phyloP scores from a whole-genome alignment of 1,140 invertebrate species.

The Aphidius gifuensis region DNA sequence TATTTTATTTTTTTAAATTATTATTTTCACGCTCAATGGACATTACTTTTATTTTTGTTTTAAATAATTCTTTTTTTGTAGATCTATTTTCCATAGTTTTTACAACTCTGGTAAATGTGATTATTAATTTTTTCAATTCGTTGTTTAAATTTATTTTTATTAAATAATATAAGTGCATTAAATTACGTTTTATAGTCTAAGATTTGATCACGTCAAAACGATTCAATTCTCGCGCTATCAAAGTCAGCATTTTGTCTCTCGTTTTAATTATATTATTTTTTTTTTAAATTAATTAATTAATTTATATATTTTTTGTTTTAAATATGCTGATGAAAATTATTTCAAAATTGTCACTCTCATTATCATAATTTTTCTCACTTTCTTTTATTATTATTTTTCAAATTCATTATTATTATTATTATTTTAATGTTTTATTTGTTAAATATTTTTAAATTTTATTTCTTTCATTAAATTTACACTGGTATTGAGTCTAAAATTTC shows the following conservation, averaged over 20 bases:
- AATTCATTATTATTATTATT: constrained; percentile 6
- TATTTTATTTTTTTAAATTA: constrained; percentile 33
- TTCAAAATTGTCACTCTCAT: constrained; percentile 1
- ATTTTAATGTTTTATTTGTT: neutral
- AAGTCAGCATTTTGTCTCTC: too few relatives aligned
- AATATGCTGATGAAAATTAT: neutral
- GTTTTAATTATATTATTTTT: constrained; percentile 2
- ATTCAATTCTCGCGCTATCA: constrained; percentile 29
- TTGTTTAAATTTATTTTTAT: constrained; percentile 31
- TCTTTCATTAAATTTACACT: constrained; percentile 2
- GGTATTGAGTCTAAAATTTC: constrained; percentile 1
- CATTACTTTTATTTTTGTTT: constrained; percentile 20
- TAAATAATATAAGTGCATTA: constrained; percentile 44
- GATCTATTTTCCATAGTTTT: constrained; percentile 30
- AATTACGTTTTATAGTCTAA: constrained; percentile 46
- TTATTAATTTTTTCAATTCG: constrained; percentile 24
- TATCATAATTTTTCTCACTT: constrained; percentile 25
- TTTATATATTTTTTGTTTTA: neutral
- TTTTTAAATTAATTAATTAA: neutral
- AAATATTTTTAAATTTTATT: too few relatives aligned
- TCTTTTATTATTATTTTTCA: constrained; percentile 14
- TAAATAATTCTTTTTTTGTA: constrained; percentile 28
- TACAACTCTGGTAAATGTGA: too few relatives aligned
- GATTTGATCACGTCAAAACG: constrained; percentile 41
- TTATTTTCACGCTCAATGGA: constrained; percentile 10